Conservation (phyloP, 2,888 invertebrate species). For the Nesidiocoris tenuis region DNA sequence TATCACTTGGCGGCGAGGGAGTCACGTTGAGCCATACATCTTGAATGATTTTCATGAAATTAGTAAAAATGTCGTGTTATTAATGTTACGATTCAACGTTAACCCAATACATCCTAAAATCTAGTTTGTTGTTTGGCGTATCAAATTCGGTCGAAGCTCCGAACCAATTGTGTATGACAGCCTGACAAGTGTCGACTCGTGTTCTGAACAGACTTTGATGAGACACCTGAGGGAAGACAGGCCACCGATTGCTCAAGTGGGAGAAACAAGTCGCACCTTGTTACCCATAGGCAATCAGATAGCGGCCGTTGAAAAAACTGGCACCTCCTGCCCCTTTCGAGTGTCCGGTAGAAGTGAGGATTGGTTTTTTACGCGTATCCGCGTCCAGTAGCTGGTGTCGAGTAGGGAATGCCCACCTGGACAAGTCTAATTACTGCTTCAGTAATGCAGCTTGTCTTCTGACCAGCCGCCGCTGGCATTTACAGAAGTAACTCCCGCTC, state of each 20-base stretch:
- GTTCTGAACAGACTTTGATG: neutral
- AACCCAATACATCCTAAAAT: too few relatives aligned
- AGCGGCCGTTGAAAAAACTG: slow-evolving; percentile 24
- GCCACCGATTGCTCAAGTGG: neutral
- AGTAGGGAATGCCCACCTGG: slow-evolving; percentile 31
- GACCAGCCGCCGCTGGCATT: neutral
- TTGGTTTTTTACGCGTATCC: slow-evolving; percentile 33
- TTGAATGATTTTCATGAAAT: too few relatives aligned
- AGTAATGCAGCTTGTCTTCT: slow-evolving; percentile 24
- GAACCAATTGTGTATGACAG: too few relatives aligned
- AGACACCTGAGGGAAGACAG: neutral
- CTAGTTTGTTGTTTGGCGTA: too few relatives aligned
- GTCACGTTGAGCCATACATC: too few relatives aligned
- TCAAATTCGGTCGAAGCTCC: too few relatives aligned
- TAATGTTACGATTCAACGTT: too few relatives aligned
- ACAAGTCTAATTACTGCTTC: slow-evolving; percentile 42
- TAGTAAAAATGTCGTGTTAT: too few relatives aligned
- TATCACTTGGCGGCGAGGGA: too few relatives aligned
- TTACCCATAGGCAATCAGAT: slow-evolving; percentile 40
- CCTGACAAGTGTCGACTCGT: neutral
- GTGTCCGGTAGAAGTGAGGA: slow-evolving; percentile 21
- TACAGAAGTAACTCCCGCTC: neutral
- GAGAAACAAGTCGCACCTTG: slow-evolving; percentile 35
- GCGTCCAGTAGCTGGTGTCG: slow-evolving; percentile 1
- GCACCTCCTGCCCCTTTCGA: slow-evolving; percentile 3